phyloP scores from a whole-genome alignment of 2,888 invertebrate genomes.

The Anarsia innoxiella region DNA sequence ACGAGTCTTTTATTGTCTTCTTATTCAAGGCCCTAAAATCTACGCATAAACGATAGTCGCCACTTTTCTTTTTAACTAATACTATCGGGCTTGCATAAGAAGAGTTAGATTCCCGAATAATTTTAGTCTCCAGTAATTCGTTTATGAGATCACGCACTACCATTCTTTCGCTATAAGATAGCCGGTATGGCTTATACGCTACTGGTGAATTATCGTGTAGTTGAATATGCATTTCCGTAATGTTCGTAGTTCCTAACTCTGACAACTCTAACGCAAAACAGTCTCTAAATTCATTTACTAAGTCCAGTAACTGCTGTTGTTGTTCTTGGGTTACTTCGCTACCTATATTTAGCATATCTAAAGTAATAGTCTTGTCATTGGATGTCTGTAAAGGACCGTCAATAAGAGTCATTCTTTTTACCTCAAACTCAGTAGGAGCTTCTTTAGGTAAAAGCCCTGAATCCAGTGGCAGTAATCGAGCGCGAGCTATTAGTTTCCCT shows the following conservation, averaged over 20 bases:
- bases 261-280: background rate
- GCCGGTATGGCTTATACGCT: constrained; percentile 12
- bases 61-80: constrained; percentile 14
- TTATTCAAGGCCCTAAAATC: constrained; percentile 15
- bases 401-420: background rate
- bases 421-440: background rate
- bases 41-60: constrained; percentile 20
- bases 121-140: constrained; percentile 11
- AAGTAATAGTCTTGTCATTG: background rate
- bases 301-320: background rate
- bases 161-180: constrained; percentile 13
- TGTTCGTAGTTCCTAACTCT: background rate
- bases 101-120: constrained; percentile 14
- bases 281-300: constrained; percentile 1
- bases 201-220: constrained; percentile 1
- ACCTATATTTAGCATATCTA: constrained; percentile 1
- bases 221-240: constrained; percentile 1
- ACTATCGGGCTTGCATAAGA: constrained; percentile 17
- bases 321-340: background rate
- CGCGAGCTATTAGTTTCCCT: background rate
- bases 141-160: constrained; percentile 13
- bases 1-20: constrained; percentile 11
- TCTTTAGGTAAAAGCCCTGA: background rate
- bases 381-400: background rate
- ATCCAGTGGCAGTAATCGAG: background rate